A percentile compares a stretch with the other conserved stretches of the same genome.
Evolutionary conservation across 1,140 invertebrate species (phyloP).

Genomic region (Formica selysi): DNA sequence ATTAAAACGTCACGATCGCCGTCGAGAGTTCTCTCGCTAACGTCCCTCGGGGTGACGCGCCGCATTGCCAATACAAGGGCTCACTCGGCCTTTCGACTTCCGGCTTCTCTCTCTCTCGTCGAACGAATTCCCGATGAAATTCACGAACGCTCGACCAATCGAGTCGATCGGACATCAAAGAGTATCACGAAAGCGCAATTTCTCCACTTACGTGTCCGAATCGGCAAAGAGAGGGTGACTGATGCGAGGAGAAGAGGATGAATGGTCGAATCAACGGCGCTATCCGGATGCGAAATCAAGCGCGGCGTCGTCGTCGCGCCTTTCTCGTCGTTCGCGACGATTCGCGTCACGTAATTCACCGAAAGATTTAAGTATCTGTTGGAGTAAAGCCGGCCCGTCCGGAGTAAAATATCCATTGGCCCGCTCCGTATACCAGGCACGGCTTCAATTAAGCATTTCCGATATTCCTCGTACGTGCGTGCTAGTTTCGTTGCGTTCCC

Average conservation of each 20-base stretch:
- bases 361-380: conserved; percentile 58
- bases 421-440: conserved; percentile 42
- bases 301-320: conserved; percentile 5
- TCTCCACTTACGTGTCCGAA: conserved; percentile 45
- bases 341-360: conserved; percentile 57
- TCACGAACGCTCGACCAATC: conserved; percentile 44
- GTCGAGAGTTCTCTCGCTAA: not conserved
- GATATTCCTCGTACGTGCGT: conserved; percentile 50
- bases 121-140: conserved; percentile 15
- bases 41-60: conserved; percentile 16
- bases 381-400: conserved; percentile 11
- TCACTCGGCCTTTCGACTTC: conserved; percentile 35
- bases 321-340: not conserved
- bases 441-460: conserved; percentile 57
- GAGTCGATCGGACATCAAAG: conserved; percentile 60
- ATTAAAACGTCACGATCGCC: conserved; percentile 47
- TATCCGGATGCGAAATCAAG: conserved; percentile 51
- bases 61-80: conserved; percentile 27
- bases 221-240: conserved; percentile 37
- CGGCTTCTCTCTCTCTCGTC: not conserved
- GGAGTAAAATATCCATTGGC: conserved; percentile 19
- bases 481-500: conserved; percentile 38
- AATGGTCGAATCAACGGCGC: conserved; percentile 34
- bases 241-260: conserved; percentile 36
- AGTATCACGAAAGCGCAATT: conserved; percentile 58